Base-by-base conservation (phyloP, 2,113 vertebrate species). In the Carassius carassius region DNA sequence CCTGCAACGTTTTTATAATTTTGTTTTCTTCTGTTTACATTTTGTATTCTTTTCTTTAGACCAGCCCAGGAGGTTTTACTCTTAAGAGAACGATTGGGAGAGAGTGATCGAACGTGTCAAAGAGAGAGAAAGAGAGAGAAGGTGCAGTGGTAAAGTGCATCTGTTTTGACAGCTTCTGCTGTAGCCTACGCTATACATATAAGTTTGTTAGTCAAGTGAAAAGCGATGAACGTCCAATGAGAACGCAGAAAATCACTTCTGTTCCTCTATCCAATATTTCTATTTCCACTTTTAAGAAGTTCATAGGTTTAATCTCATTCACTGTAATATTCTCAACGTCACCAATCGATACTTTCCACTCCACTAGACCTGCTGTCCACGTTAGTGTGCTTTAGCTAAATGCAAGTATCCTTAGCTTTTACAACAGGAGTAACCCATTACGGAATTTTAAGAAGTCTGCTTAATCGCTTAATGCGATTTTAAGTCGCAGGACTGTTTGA, bases 281-380 rank as follows among this genome's bases (percentile, higher is more conserved):
- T 47, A 73, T 73, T 73, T 47, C 41, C 70, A 14, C 70, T 54
- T 76, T 54, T 76, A 76, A 54, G 9, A 67, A 78, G 84, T 79
- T 25, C 83, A 78, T 86, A 80, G 67, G 86, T 82, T 84, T 60
- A 32, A 19, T 16, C 75, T 77, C 78, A 79, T 87, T 87, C 85
- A 85, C 84, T 75, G 81, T 19, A 86, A 89, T 90, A 87, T 88
- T 83, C 86, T 88, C 85, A 83, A 91, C 84, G 88, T 91, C 91
- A 91, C 87, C 88, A 90, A 92, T 94, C 91, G 86, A 94, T 93
- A 92, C 62, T 82, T 86, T 88, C 78, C 88, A 83, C 75, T 86
- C 90, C 91, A 89, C 86, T 75, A 41, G 56, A 91, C 88, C 92
- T 85, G 80, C 86, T 76, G 91, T 91, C 89, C 88, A 92, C 87